phyloP scores from a whole-genome alignment of 2,797 vertebrate genomes.

The Meda fulgida region DNA sequence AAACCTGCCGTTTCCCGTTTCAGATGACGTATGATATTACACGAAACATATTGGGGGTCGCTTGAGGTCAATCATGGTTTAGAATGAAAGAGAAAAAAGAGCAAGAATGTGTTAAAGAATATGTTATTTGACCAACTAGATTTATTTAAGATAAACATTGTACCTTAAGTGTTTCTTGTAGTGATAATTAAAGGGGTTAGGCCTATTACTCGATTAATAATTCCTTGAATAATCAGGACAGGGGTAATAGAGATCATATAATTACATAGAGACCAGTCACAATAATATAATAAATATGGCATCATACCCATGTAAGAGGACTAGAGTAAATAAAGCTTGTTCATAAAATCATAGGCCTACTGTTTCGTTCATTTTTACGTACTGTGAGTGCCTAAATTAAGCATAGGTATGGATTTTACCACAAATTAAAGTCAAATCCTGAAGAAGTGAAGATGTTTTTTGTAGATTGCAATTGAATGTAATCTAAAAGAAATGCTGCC shows the following conservation, averaged over 20 bases:
- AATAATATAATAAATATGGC: background rate
- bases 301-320: too few relatives aligned
- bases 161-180: background rate
- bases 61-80: background rate
- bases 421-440: background rate
- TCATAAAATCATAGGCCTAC: background rate
- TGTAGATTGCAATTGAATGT: background rate
- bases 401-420: background rate
- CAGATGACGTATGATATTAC: background rate
- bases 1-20: background rate
- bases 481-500: constrained; percentile 31
- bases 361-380: background rate
- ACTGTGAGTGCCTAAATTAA: background rate
- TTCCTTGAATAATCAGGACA: too few relatives aligned
- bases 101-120: background rate
- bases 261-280: background rate
- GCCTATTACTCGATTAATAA: too few relatives aligned
- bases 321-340: background rate
- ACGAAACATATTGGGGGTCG: background rate
- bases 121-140: background rate
- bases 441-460: background rate
- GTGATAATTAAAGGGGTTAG: background rate
- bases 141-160: background rate
- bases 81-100: background rate
- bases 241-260: background rate